A percentile compares a stretch with the other conserved stretches of the same genome.
phyloP scores from a whole-genome alignment of 2,113 vertebrate genomes.

The Oreocharis arfaki region DNA sequence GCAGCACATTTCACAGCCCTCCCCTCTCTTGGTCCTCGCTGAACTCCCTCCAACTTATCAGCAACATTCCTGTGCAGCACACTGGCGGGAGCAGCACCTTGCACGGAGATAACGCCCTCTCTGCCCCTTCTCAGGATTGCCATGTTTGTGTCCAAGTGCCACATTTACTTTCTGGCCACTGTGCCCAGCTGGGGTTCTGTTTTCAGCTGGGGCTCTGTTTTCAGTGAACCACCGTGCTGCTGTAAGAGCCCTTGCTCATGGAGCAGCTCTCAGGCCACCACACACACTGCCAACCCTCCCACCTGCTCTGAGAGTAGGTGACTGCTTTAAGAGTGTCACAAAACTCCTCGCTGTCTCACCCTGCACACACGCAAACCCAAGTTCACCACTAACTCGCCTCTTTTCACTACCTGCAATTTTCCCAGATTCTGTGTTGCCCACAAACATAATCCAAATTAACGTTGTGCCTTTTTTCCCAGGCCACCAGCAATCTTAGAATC shows the following conservation, averaged over 20 bases:
- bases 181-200: neutral
- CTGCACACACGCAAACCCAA: accelerated
- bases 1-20: neutral
- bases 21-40: neutral
- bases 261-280: neutral
- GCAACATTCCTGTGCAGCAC: neutral
- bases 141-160: accelerated
- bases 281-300: accelerated
- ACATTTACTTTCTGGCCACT: neutral
- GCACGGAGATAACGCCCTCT: neutral
- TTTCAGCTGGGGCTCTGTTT: neutral
- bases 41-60: constrained; percentile 29
- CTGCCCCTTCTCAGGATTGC: neutral
- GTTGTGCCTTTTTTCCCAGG: neutral
- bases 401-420: neutral
- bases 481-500: neutral
- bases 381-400: neutral
- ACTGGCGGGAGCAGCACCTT: neutral
- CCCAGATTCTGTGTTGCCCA: neutral
- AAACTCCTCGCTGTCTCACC: no score
- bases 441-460: neutral
- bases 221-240: accelerated
- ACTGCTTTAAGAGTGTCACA: neutral
- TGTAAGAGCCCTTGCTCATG: neutral
- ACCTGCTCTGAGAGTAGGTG: neutral